Conservation (phyloP, 2,113 vertebrate genomes). For the Osmerus mordax region DNA sequence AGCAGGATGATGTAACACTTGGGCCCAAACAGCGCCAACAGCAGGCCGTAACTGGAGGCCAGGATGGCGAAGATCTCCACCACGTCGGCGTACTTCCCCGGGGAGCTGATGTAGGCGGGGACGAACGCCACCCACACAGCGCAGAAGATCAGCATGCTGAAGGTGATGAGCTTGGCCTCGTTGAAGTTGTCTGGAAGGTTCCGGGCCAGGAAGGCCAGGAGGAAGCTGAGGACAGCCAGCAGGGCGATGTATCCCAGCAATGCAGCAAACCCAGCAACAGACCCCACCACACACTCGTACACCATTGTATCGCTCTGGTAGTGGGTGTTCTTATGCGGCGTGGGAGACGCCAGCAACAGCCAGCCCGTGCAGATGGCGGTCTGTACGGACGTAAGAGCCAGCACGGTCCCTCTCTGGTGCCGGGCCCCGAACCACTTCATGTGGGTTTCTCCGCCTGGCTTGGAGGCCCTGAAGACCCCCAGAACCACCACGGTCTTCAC, state of each 20-base stretch:
- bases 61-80: conserved; percentile 72
- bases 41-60: conserved; percentile 70
- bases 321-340: conserved; percentile 53
- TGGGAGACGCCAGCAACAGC: conserved; percentile 48
- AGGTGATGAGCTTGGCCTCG: conserved; percentile 64
- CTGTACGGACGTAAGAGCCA: conserved; percentile 52
- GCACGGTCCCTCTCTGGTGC: conserved; percentile 67
- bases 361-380: conserved; percentile 60
- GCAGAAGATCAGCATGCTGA: conserved; percentile 74
- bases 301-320: conserved; percentile 59
- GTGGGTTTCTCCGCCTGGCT: conserved; percentile 46
- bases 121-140: conserved; percentile 67
- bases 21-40: conserved; percentile 64
- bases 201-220: conserved; percentile 67
- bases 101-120: conserved; percentile 69
- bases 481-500: conserved; percentile 73
- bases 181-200: conserved; percentile 68
- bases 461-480: conserved; percentile 63
- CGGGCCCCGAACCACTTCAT: conserved; percentile 65
- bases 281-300: conserved; percentile 63
- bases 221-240: conserved; percentile 59
- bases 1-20: conserved; percentile 72
- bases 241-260: conserved; percentile 64
- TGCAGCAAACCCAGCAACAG: conserved; percentile 52
- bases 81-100: conserved; percentile 67